Conservation (phyloP, 2,113 vertebrate species). For the Ornithorhynchus anatinus region DNA sequence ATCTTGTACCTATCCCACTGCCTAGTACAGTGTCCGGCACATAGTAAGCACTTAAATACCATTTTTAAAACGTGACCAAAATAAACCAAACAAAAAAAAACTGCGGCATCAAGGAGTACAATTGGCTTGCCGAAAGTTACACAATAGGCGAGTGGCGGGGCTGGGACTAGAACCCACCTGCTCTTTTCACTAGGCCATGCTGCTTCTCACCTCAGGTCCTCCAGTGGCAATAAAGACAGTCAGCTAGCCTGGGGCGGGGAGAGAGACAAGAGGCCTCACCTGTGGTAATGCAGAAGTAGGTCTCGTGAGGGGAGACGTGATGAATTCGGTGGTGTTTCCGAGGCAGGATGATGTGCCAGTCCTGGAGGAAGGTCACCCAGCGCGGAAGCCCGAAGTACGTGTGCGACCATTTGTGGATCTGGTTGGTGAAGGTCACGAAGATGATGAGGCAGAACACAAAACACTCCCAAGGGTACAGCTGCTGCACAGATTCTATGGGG, state of each 20-base stretch:
- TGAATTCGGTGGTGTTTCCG: constrained; percentile 96
- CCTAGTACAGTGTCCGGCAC: too few species aligned
- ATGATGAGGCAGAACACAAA: constrained; percentile 89
- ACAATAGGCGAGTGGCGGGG: too few species aligned
- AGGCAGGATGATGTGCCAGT: constrained; percentile 93
- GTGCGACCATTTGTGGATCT: constrained; percentile 99
- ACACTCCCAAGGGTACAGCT: constrained; percentile 87
- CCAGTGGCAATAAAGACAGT: too few species aligned
- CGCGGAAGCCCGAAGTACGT: constrained; percentile 92
- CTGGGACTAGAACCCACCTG: too few species aligned
- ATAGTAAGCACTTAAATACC: too few species aligned
- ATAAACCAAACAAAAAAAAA: too few species aligned
- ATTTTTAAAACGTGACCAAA: too few species aligned
- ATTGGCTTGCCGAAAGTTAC: too few species aligned
- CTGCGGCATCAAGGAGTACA: too few species aligned
- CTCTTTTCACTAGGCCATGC: too few species aligned
- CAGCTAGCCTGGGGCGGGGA: background rate
- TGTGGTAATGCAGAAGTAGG: constrained; percentile 99
- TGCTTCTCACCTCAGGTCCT: too few species aligned
- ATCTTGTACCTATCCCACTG: too few species aligned
- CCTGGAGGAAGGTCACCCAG: constrained; percentile 90
- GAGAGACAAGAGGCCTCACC: constrained; percentile 67
- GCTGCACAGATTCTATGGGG: constrained; percentile 80
- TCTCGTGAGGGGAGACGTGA: constrained; percentile 96
- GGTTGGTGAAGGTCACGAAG: constrained; percentile 96